Evolutionary conservation across 2,888 invertebrate species (phyloP).

Genomic region (Macaria liturata): DNA sequence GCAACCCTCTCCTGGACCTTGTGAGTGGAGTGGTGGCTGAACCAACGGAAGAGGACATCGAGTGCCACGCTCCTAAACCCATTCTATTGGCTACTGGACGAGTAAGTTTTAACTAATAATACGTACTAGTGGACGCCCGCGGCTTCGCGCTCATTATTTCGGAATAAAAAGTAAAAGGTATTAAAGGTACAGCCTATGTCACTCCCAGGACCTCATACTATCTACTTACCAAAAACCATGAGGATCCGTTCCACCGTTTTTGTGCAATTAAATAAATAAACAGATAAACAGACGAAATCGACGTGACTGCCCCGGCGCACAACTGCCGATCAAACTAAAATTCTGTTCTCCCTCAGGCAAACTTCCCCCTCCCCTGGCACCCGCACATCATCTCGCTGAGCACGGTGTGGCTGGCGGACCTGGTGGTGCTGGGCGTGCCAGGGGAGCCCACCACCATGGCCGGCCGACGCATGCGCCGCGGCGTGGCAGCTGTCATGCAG

Average conservation of each 20-base stretch:
- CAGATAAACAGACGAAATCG: too few species aligned
- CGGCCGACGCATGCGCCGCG: slow-evolving; percentile 85
- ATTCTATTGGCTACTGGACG: slow-evolving; percentile 92
- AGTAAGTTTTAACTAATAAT: slow-evolving; percentile 66
- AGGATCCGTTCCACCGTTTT: too few species aligned
- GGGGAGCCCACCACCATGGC: slow-evolving; percentile 96
- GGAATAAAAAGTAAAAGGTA: too few species aligned
- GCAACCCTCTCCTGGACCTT: slow-evolving; percentile 87
- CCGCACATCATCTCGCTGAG: slow-evolving; percentile 89
- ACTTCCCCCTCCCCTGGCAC: slow-evolving; percentile 90
- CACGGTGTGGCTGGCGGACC: slow-evolving; percentile 86
- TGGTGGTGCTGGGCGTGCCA: slow-evolving; percentile 89
- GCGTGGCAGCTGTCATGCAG: slow-evolving; percentile 66
- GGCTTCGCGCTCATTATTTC: too few species aligned
- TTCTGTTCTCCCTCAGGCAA: slow-evolving; percentile 49
- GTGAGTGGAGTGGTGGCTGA: slow-evolving; percentile 84
- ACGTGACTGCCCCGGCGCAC: too few species aligned
- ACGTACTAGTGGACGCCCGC: too few species aligned
- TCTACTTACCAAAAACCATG: too few species aligned
- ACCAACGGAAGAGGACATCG: slow-evolving; percentile 84
- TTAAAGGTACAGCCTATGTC: too few species aligned
- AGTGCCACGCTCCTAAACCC: slow-evolving; percentile 91
- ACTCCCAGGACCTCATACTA: too few species aligned
- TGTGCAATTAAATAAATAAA: too few species aligned
- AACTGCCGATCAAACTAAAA: background rate